Evolutionary conservation across 2,113 vertebrate species (phyloP).

Genomic region (Hippocampus mohnikei): DNA sequence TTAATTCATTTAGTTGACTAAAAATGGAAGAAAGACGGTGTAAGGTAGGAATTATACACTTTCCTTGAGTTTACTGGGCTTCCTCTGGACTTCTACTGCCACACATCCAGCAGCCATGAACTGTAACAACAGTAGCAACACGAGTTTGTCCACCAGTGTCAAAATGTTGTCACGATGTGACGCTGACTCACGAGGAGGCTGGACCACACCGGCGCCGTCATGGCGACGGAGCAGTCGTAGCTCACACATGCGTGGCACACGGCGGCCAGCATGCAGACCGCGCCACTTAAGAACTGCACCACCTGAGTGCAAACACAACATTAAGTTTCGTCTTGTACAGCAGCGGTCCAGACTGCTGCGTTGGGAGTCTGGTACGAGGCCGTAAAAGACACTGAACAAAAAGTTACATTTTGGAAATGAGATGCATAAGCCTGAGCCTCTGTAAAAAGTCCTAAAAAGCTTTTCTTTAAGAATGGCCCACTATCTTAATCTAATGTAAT

Average conservation of each 20-base stretch:
- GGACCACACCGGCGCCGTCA: constrained; percentile 65
- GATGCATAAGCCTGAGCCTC: not conserved
- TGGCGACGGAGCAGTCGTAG: constrained; percentile 61
- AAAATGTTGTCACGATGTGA: not conserved
- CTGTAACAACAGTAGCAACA: constrained; percentile 53
- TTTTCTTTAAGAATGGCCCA: too few relatives aligned
- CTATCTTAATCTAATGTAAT: too few relatives aligned
- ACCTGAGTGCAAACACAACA: constrained; percentile 44
- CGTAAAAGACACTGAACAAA: not conserved
- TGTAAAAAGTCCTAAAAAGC: not conserved
- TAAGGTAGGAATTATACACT: not conserved
- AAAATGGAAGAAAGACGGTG: too few relatives aligned
- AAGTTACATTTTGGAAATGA: not conserved
- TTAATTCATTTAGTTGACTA: too few relatives aligned
- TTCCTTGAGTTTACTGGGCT: constrained; percentile 62
- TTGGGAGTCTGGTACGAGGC: not conserved
- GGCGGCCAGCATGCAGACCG: constrained; percentile 55
- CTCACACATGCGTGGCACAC: constrained; percentile 64
- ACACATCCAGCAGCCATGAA: constrained; percentile 62
- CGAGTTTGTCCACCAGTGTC: not conserved
- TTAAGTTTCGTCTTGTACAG: not conserved
- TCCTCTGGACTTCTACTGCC: constrained; percentile 63
- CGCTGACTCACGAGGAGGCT: constrained; percentile 62
- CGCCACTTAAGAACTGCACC: constrained; percentile 58
- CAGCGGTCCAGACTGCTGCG: not conserved